These are phyloP conservation scores for Penaeus monodon DNA, from an alignment of 2,888 invertebrate species.

Conservation along the genomic window DNA sequence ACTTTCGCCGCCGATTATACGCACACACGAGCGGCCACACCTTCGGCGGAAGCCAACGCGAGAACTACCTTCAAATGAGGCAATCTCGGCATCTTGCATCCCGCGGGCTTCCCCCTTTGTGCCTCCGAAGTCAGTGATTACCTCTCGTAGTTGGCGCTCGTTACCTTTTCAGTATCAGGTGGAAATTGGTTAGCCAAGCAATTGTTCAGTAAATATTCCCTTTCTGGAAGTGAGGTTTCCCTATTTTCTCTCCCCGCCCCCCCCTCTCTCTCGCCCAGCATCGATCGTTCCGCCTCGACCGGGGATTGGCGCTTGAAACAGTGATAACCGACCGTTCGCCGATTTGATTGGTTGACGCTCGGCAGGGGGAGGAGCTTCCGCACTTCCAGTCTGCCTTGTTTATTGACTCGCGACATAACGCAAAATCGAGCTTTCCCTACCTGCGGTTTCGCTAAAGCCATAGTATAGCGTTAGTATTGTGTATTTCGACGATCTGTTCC, in stretches of 20 bases:
- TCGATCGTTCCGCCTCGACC: constrained; percentile 8
- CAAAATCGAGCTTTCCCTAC: too few relatives aligned
- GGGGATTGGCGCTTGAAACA: constrained; percentile 12
- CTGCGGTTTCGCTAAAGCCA: too few relatives aligned
- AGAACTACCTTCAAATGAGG: constrained; percentile 43
- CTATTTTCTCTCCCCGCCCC: constrained; percentile 20
- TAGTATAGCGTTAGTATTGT: too few relatives aligned
- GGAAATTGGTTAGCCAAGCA: constrained; percentile 41
- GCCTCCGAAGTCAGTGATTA: constrained; percentile 41
- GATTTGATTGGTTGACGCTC: constrained; percentile 3
- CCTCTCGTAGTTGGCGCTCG: constrained; percentile 5
- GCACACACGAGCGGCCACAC: background rate
- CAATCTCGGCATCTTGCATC: constrained; percentile 56
- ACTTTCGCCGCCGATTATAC: constrained; percentile 8
- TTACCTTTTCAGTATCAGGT: constrained; percentile 40
- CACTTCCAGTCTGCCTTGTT: too few relatives aligned
- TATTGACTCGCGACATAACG: too few relatives aligned
- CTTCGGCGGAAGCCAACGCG: constrained; percentile 37
- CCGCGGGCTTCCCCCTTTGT: constrained; percentile 51
- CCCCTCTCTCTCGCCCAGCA: background rate
- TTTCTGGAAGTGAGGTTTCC: constrained; percentile 22
- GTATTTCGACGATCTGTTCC: too few relatives aligned
- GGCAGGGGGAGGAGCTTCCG: constrained; percentile 18
- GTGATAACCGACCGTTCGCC: constrained; percentile 1
- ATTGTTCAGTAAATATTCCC: constrained; percentile 39